Base-by-base conservation (phyloP, 2,888 invertebrate species). In the Torymus tubicola region DNA sequence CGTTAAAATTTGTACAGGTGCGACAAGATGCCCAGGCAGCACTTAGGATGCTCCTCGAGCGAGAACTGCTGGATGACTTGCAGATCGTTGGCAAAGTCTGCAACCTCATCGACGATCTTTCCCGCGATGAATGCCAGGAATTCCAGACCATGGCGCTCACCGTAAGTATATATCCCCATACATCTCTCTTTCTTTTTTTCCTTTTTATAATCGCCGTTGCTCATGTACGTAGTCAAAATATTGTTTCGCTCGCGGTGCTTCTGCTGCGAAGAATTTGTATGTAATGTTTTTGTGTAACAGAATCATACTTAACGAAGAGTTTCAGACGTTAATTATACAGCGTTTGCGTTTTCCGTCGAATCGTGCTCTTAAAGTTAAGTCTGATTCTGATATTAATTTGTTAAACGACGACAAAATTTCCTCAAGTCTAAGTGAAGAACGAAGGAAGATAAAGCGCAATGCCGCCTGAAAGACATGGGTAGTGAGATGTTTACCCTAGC, bases 391-490 rank as follows among this genome's bases (percentile, higher is more conserved):
- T 42, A 8, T 42, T 4, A 42, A 42, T 42, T 42, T 5, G 5
- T 8, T 42, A 42, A 42, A 8, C 42, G 1, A 8, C 31, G 10
- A 42, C 5, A 8, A 42, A 21, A 21, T 21, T 21, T 42, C 10
- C 10, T 8, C 42, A 5, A 42, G 8, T 8, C 42, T 14, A 53
- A 21, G 13, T 0, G 21, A 58, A 16, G 78, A 78, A 60, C 65
- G 58, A 24, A 77, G 52, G 42, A 81, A 16, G 42, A 78, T 61
- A 64, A 71, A 81, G 87, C 87, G 88, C 13, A 91, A 92, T 93
- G 91, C 95, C 93, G 91, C 92, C 92, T 97, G 97, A 97, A 97
- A 98, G 97, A 98, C 98, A 96, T 96, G 96, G 96, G 97, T 98
- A 97, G 97, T 96, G 98, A 98, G 97, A 97, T 97, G 97, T 92